Base-by-base conservation (phyloP, 2,113 vertebrate genomes). In the Mastomys coucha region DNA sequence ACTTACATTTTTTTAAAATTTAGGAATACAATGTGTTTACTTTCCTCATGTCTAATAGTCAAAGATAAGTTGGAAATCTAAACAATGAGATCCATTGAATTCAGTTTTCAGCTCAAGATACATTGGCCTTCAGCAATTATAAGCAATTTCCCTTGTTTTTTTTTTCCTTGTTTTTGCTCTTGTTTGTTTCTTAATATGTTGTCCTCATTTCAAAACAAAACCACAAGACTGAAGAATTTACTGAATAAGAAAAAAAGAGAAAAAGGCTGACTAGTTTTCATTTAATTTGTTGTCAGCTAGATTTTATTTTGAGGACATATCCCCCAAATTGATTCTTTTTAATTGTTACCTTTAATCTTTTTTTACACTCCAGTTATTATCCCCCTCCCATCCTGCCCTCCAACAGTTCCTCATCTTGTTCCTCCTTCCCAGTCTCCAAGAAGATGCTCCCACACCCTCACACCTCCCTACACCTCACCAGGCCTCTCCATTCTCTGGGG, bases 151-250 rank as follows among this genome's bases (percentile, higher is more conserved):
- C 51, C 14, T 58, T 53, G n/a, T n/a, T 91, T 92, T 58, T n/a
- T 91, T 87, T 14, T 72, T 84, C 81, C 36, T 88, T 42, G 67
- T 69, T 33, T 33, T 86, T 91, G 65, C 7, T 51, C 14, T 60
- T 53, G 42, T 42, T 91, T 92, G 9, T 67, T 84, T 87, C n/a
- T 89, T 42, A 91, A 75, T 5, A 84, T 70, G 85, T 87, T 65
- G 45, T 92, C 93, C n/a, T 58, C 26, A 85, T 85, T 90, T 90
- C 58, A 13, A 96, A 93, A 96, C 31, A 92, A 77, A 93, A 93
- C 9, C 17, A 85, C 56, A 51, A 36, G 42, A 84, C 84, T 56
- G 19, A 92, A 69, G 9, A 22, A 20, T 2, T 76, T 88, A 45
- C 0, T 87, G 24, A 82, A 82, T 82, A 75, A 96, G 84, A 81